Conservation (phyloP, 1,140 invertebrate genomes). For the Parasteatoda tepidariorum region DNA sequence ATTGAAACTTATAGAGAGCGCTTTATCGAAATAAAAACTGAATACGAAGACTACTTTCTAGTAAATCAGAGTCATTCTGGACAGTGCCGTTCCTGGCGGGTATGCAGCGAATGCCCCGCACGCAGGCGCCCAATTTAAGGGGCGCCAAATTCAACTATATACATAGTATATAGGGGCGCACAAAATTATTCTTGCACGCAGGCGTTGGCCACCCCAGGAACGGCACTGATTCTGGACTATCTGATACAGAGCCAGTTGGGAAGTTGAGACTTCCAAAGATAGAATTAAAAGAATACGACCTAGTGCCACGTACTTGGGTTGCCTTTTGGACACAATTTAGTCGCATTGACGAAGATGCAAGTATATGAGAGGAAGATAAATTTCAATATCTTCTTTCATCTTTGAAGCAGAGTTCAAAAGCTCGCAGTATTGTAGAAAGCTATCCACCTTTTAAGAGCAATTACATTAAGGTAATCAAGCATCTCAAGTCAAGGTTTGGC, state of each 20-base stretch:
- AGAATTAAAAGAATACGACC: constrained; percentile 30
- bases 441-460: constrained; percentile 30
- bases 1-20: not conserved
- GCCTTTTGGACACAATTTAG: constrained; percentile 33
- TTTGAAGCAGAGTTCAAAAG: constrained; percentile 10
- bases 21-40: constrained; percentile 1
- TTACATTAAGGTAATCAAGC: constrained; percentile 15
- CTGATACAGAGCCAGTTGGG: not conserved
- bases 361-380: constrained; percentile 23
- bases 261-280: constrained; percentile 30
- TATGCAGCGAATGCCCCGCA: too few species aligned
- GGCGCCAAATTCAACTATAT: too few species aligned
- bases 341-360: constrained; percentile 23
- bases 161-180: too few species aligned
- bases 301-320: constrained; percentile 12
- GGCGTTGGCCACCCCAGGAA: too few species aligned
- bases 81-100: too few species aligned
- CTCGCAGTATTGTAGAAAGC: constrained; percentile 4
- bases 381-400: constrained; percentile 33
- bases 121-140: too few species aligned
- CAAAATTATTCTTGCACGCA: too few species aligned
- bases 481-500: constrained; percentile 17
- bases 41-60: not conserved
- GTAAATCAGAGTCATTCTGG: not conserved
- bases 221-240: not conserved